Evolutionary conservation across 1,140 invertebrate genomes (phyloP), one percentile per base, ranked within the genome.

Genomic region (Drosophila ogumai): DNA sequence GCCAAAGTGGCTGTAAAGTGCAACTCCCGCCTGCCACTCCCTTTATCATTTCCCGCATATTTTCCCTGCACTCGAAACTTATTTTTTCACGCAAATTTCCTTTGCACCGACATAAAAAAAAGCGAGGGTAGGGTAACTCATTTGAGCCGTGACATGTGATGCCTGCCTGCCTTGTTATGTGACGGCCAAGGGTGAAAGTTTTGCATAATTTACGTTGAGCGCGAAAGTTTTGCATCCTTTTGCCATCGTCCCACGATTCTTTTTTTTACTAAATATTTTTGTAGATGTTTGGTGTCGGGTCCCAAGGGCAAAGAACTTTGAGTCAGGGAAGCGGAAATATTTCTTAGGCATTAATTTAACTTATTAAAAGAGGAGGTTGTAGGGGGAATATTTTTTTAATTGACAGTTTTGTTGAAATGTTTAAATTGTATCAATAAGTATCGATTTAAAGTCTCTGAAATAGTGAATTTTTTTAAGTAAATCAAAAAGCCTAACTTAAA

Each of bases 141-240:
- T 84, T 84, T 84, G 79, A 84, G 76, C 75, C 71, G 52, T 76
- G 81, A 80, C 81, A 84, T 80, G 66, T 72, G 71, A 79, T 76
- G 81, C 75, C 60, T 65, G 72, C 41, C 58, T 75, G 71, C 75
- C 75, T 72, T 76, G 81, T 79, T 79, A 80, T 57, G 74, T 69
- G 73, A 61, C 80, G 73, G 79, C 61, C 61, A 74, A 63, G 73
- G 74, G 79, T 82, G 81, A 79, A 84, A 84, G 76, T 84, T 84
- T 84, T 79, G 81, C 81, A 84, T 84, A 84, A 84, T 84, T 84
- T 76, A 84, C 72, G 66, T 38, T 72, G 65, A 75, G 76, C 81
- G 81, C 57, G 72, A 84, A 84, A 84, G 64, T 82, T 82, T 79
- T 71, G 41, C 65, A 55, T 47, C 57, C 75, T 44, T 32, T 28